Percentiles rank a stretch among this genome's conserved stretches.
Conservation (phyloP, 1,140 invertebrate genomes). For the Drosophila azteca region DNA sequence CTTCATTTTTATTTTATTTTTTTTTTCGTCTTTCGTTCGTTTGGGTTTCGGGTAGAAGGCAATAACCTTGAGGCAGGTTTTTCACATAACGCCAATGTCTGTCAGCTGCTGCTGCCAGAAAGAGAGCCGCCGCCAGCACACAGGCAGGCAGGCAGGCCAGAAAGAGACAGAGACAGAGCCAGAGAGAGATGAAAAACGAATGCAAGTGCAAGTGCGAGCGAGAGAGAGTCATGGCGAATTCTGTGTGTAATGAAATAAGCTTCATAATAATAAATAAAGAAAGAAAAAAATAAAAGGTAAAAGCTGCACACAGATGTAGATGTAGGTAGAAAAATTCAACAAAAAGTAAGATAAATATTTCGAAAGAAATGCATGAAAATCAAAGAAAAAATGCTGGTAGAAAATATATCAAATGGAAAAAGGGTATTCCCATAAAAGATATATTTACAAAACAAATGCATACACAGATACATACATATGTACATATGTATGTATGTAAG, state of each 20-base stretch:
- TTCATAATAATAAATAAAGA: slow-evolving; percentile 29
- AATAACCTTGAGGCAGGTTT: slow-evolving; percentile 81
- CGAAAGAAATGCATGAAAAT: neutral
- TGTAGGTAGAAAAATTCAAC: slow-evolving; percentile 6
- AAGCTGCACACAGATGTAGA: slow-evolving; percentile 28
- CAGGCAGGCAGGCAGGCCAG: slow-evolving; percentile 2
- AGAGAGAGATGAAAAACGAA: neutral
- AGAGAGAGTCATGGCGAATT: neutral
- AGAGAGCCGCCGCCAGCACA: slow-evolving; percentile 18
- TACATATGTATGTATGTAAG: too few species aligned
- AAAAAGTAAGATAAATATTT: slow-evolving; percentile 30
- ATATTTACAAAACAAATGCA: too few species aligned
- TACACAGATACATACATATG: too few species aligned
- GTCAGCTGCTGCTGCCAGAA: slow-evolving; percentile 8
- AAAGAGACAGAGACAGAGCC: neutral
- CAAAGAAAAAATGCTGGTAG: too few species aligned
- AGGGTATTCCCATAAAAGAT: too few species aligned
- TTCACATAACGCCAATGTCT: slow-evolving; percentile 59
- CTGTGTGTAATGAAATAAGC: slow-evolving; percentile 47
- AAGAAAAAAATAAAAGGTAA: slow-evolving; percentile 38
- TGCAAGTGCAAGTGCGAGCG: neutral
- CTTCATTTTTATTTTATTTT: slow-evolving; percentile 35
- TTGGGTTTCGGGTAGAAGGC: slow-evolving; percentile 62
- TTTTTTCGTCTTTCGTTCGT: slow-evolving; percentile 54
- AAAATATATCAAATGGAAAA: too few species aligned